Evolutionary conservation across 2,888 invertebrate species (phyloP).

Genomic region (Escarpia spicata): DNA sequence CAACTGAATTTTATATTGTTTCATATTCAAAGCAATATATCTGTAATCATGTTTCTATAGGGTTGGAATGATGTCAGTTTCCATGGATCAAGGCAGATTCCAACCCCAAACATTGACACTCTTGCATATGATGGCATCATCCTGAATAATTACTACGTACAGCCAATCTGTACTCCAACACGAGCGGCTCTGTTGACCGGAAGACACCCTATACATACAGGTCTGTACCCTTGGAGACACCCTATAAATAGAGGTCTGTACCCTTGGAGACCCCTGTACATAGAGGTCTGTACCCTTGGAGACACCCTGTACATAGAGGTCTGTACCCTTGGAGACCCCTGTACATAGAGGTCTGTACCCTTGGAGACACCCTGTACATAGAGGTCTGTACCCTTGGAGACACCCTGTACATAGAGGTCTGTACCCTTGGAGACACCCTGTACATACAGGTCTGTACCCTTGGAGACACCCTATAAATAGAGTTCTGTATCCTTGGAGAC

Average conservation of each 20-base stretch:
- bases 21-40: background rate
- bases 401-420: background rate
- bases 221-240: background rate
- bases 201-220: constrained; percentile 79
- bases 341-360: background rate
- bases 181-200: constrained; percentile 90
- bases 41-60: constrained; percentile 67
- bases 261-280: too few species aligned
- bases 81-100: constrained; percentile 87
- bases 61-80: constrained; percentile 95
- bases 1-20: too few species aligned
- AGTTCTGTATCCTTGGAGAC: background rate
- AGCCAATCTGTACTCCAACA: constrained; percentile 91
- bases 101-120: constrained; percentile 91
- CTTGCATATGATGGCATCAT: constrained; percentile 85
- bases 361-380: background rate
- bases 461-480: background rate
- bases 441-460: background rate
- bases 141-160: constrained; percentile 87
- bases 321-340: too few species aligned
- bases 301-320: too few species aligned
- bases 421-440: background rate
- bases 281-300: too few species aligned
- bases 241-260: too few species aligned
- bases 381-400: background rate